These are phyloP conservation scores for Tragelaphus buxtoni DNA, from an alignment of 2,113 vertebrate genomes.

Conservation along the genomic window DNA sequence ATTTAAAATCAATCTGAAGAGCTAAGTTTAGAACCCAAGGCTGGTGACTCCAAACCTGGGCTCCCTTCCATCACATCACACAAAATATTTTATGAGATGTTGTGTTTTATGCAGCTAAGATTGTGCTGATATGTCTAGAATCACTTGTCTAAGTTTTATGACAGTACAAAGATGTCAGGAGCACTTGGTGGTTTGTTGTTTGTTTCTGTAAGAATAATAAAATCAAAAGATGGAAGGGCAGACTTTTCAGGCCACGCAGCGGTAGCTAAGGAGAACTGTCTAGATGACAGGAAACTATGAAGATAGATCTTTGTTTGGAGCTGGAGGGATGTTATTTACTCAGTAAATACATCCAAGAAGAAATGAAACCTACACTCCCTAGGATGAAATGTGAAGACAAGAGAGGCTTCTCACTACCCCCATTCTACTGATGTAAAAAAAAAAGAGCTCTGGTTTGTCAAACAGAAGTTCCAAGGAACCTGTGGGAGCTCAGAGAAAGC, in stretches of 20 bases:
- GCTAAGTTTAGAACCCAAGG: background rate
- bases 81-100: background rate
- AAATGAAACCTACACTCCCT: background rate
- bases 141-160: background rate
- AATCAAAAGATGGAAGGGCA: background rate
- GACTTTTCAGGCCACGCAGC: background rate
- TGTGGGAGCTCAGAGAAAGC: background rate
- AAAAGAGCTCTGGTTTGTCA: background rate
- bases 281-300: slow-evolving; percentile 7
- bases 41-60: background rate
- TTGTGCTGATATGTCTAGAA: background rate
- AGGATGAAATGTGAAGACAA: background rate
- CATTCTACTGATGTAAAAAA: background rate
- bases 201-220: background rate
- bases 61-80: background rate
- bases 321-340: background rate
- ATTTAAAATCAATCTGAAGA: background rate
- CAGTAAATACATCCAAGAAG: background rate
- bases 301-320: background rate
- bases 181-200: background rate
- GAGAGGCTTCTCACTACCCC: background rate
- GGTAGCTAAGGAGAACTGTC: background rate
- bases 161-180: background rate
- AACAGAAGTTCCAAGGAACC: background rate
- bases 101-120: background rate